Evolutionary conservation across 1,140 invertebrate genomes (phyloP).

Genomic region (Eumaeus atala): DNA sequence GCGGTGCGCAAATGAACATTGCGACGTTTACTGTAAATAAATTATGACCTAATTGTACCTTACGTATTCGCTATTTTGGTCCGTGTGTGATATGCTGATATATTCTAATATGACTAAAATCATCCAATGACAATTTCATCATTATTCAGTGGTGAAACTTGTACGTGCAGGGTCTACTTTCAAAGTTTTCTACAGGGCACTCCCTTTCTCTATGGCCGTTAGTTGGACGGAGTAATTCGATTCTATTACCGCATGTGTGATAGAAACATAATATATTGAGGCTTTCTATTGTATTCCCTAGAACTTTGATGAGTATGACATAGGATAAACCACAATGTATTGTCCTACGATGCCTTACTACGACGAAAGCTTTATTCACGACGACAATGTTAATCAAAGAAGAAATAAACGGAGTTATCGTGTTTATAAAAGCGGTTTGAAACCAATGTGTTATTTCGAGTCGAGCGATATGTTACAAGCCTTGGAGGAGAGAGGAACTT

Average conservation of each 20-base stretch:
- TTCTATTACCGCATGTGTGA: slow-evolving; percentile 2
- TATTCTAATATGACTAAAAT: slow-evolving; percentile 14
- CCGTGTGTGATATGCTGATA: slow-evolving; percentile 41
- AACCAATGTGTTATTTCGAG: slow-evolving; percentile 41
- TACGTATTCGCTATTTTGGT: slow-evolving; percentile 60
- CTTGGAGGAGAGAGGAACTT: slow-evolving; percentile 54
- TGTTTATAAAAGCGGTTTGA: slow-evolving; percentile 66
- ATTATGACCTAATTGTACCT: slow-evolving; percentile 72
- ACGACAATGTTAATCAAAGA: slow-evolving; percentile 69
- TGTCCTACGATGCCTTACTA: slow-evolving; percentile 66
- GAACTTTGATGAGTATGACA: not conserved
- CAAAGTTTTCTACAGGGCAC: slow-evolving; percentile 58
- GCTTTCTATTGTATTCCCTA: slow-evolving; percentile 6
- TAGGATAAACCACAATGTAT: slow-evolving; percentile 26
- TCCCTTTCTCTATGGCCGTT: slow-evolving; percentile 41
- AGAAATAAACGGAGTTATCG: slow-evolving; percentile 71
- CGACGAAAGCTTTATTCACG: slow-evolving; percentile 71
- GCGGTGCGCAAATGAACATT: slow-evolving; percentile 33
- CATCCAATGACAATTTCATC: slow-evolving; percentile 22
- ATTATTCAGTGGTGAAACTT: slow-evolving; percentile 39
- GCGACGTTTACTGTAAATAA: slow-evolving; percentile 63
- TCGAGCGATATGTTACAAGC: slow-evolving; percentile 43
- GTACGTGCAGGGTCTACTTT: slow-evolving; percentile 41
- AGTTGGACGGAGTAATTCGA: slow-evolving; percentile 7
- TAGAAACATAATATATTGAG: not conserved